phyloP scores from a whole-genome alignment of 2,888 invertebrate species.

The Folsomia candida region DNA sequence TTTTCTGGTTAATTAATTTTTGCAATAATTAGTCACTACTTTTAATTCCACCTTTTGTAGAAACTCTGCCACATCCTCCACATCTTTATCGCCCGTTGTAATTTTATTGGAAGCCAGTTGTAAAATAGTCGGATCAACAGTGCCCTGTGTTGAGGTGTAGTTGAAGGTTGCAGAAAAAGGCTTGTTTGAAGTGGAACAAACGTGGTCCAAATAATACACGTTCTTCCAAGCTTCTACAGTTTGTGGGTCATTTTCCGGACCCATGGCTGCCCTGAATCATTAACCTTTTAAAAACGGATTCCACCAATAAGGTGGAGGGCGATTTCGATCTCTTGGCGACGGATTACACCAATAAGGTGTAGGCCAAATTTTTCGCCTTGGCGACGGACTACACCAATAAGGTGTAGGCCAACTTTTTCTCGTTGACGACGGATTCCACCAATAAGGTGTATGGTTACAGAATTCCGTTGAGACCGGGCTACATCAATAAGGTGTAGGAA shows the following conservation, averaged over 20 bases:
- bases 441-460: no score
- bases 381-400: no score
- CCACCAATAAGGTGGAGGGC: no score
- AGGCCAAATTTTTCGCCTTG: no score
- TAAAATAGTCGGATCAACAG: constrained; percentile 27
- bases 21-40: background rate
- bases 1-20: no score
- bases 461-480: no score
- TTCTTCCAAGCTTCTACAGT: constrained; percentile 25
- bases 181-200: constrained; percentile 35
- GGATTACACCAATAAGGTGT: no score
- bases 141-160: constrained; percentile 30
- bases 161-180: constrained; percentile 43
- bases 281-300: no score
- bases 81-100: constrained; percentile 18
- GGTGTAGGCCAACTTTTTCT: no score
- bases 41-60: constrained; percentile 21
- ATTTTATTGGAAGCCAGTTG: constrained; percentile 13
- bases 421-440: no score
- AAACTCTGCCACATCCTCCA: constrained; percentile 29
- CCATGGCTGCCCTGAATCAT: constrained; percentile 22
- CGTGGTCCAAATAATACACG: constrained; percentile 41
- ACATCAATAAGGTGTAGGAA: no score
- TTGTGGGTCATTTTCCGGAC: constrained; percentile 7
- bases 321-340: no score